Conservation (phyloP, 2,113 vertebrate species). For the Camelus bactrianus region DNA sequence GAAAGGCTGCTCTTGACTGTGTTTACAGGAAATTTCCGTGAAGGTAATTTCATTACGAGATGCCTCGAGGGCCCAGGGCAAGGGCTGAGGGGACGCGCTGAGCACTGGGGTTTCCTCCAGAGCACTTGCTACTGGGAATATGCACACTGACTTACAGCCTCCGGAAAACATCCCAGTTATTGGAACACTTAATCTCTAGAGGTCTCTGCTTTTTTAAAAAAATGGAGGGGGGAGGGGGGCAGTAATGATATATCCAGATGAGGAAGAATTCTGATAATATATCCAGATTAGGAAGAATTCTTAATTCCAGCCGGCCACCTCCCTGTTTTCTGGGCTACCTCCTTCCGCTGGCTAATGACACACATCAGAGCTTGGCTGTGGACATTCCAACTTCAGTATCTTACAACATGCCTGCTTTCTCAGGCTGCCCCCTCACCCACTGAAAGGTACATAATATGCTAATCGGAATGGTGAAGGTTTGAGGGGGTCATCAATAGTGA, state of each 20-base stretch:
- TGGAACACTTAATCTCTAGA: neutral
- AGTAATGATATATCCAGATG: neutral
- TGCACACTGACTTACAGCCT: neutral
- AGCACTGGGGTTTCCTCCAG: neutral
- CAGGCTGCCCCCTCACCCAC: neutral
- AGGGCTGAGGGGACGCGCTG: neutral
- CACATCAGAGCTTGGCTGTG: neutral
- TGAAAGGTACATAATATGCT: neutral
- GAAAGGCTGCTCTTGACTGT: neutral
- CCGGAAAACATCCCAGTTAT: neutral
- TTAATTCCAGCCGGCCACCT: neutral
- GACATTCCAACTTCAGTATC: neutral
- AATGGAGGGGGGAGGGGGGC: too few relatives aligned
- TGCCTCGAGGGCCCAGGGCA: neutral
- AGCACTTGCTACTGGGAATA: neutral
- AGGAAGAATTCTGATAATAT: neutral
- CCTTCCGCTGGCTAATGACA: rapidly evolving
- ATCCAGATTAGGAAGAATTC: neutral
- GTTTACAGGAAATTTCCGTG: neutral
- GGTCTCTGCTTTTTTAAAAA: neutral
- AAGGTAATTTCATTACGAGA: neutral
- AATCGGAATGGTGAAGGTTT: rapidly evolving
- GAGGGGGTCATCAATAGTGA: neutral
- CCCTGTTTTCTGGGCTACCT: neutral
- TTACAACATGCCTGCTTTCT: neutral